These are phyloP conservation scores for Setophaga kirtlandii DNA, from an alignment of 2,113 vertebrate species.

Conservation along the genomic window DNA sequence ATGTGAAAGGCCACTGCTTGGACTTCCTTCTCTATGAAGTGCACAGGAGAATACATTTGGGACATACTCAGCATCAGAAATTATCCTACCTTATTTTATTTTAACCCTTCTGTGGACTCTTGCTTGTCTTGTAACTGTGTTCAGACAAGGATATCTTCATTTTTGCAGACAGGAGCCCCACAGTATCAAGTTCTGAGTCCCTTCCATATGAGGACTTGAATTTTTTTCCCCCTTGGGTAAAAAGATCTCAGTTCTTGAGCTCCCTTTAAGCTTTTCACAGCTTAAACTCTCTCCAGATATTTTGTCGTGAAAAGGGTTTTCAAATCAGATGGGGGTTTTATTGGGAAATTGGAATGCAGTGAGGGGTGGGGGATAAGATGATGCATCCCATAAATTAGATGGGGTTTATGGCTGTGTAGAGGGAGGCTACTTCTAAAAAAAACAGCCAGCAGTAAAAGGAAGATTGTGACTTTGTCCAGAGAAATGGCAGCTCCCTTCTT, in stretches of 20 bases:
- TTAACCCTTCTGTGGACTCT: constrained; percentile 59
- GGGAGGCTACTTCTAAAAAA: background rate
- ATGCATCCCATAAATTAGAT: background rate
- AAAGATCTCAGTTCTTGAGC: background rate
- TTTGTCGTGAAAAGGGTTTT: constrained; percentile 11
- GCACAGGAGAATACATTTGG: constrained; percentile 70
- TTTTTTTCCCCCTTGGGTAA: background rate
- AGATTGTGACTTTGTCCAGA: background rate
- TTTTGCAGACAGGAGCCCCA: background rate
- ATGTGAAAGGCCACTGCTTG: constrained; percentile 85
- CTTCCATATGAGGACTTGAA: background rate
- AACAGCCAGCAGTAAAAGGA: background rate
- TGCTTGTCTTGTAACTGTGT: background rate
- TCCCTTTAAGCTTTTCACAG: background rate
- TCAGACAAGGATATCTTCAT: background rate
- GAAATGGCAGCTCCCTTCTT: background rate
- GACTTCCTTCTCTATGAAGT: constrained; percentile 79
- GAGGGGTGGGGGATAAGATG: background rate
- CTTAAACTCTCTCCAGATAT: background rate
- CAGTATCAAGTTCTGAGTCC: background rate
- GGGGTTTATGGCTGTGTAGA: background rate
- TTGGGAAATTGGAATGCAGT: constrained; percentile 26
- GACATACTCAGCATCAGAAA: constrained; percentile 19
- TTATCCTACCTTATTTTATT: constrained; percentile 36
- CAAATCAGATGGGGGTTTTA: background rate